Conservation (phyloP, 2,797 vertebrate genomes). For the Cyclura pinguis region DNA sequence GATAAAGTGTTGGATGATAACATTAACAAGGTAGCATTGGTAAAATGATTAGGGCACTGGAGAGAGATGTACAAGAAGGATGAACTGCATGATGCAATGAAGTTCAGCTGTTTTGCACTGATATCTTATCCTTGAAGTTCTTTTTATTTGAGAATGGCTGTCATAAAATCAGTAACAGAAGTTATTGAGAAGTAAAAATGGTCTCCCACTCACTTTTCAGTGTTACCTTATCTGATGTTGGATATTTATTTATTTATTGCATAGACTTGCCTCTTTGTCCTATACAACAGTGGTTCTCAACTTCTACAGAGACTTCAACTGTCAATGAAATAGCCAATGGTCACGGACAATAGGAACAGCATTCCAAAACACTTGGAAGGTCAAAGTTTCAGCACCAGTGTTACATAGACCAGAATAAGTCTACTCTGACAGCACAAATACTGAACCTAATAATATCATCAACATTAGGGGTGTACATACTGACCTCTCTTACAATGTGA, state of each 20-base stretch:
- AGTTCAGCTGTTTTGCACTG: not conserved
- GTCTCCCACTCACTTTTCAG: not conserved
- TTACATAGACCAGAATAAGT: not conserved
- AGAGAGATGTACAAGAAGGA: not conserved
- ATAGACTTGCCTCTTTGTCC: not conserved
- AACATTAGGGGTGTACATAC: not conserved
- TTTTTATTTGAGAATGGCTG: not conserved
- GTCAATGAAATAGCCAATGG: no score
- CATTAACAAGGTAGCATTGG: not conserved
- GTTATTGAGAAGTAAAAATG: not conserved
- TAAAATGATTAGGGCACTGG: not conserved
- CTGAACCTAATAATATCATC: not conserved
- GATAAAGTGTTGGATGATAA: not conserved
- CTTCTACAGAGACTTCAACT: no score
- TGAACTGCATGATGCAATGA: not conserved
- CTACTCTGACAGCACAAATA: not conserved
- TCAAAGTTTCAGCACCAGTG: no score
- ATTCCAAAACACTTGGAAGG: no score
- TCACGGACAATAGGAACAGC: no score
- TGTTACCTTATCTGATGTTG: not conserved
- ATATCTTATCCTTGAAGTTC: not conserved
- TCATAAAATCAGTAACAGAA: not conserved
- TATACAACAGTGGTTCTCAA: not conserved
- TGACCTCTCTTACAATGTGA: not conserved
- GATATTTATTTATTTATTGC: not conserved